Evolutionary conservation across 2,888 invertebrate genomes (phyloP).

Genomic region (Apoda limacodes): DNA sequence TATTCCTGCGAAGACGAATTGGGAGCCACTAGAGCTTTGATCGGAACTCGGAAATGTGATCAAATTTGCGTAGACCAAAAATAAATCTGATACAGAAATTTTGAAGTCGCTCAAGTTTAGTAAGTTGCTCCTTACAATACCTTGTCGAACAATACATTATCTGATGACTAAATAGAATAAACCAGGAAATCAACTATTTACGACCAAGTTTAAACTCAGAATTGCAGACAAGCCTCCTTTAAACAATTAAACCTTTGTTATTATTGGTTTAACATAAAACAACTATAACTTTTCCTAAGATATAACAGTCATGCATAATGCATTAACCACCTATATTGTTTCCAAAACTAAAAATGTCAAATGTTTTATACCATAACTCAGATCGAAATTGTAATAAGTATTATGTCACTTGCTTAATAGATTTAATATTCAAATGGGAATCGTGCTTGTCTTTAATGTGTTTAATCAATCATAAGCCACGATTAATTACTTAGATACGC

Average conservation of each 20-base stretch:
- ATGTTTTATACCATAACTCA: constrained; percentile 57
- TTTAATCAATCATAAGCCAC: constrained; percentile 67
- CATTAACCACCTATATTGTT: constrained; percentile 57
- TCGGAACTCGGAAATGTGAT: no score
- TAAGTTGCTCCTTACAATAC: no score
- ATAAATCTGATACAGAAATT: no score
- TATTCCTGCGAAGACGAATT: no score
- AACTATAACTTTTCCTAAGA: constrained; percentile 45
- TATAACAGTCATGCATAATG: constrained; percentile 44
- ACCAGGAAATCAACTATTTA: no score
- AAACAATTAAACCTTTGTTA: constrained; percentile 50
- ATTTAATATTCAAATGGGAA: constrained; percentile 63
- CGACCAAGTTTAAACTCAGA: no score
- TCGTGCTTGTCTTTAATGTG: constrained; percentile 63
- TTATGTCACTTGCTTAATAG: constrained; percentile 62
- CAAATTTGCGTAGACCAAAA: no score
- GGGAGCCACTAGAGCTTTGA: no score
- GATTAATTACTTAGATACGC: constrained; percentile 67
- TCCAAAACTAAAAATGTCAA: constrained; percentile 49
- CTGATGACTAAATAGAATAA: no score
- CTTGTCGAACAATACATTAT: no score
- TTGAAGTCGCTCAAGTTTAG: no score
- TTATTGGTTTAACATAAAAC: constrained; percentile 44
- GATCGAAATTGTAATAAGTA: constrained; percentile 63
- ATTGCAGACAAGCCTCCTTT: constrained; percentile 27